Conservation (phyloP, 2,113 vertebrate genomes). For the Limnothrissa miodon region DNA sequence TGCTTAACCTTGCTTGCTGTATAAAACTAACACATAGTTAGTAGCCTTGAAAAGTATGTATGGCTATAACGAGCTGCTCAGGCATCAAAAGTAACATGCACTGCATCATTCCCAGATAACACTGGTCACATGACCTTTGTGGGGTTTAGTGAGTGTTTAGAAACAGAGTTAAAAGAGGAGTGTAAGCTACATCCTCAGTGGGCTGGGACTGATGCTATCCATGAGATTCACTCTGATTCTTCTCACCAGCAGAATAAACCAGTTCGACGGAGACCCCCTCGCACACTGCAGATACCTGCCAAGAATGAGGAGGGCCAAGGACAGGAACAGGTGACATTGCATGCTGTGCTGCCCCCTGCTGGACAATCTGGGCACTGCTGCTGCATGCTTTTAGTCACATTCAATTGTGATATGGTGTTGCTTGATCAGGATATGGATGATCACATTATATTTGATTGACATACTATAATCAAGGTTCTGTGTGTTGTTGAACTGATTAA, state of each 20-base stretch:
- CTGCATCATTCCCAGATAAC: no score
- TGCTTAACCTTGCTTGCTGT: no score
- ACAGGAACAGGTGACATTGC: conserved; percentile 40
- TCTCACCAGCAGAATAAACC: conserved; percentile 43
- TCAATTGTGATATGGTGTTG: background rate
- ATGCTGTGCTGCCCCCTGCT: background rate
- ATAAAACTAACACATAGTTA: no score
- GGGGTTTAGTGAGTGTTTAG: no score
- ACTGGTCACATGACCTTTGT: no score
- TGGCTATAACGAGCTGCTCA: background rate
- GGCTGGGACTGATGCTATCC: background rate
- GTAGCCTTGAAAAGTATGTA: no score
- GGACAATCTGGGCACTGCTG: background rate
- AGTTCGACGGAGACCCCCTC: conserved; percentile 44
- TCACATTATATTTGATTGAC: background rate
- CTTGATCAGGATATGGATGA: background rate
- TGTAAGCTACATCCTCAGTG: background rate
- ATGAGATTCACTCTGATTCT: conserved; percentile 10
- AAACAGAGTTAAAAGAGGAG: background rate
- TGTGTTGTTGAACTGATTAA: background rate
- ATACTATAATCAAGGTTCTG: background rate
- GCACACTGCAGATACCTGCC: conserved; percentile 30
- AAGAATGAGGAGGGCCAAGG: conserved; percentile 26
- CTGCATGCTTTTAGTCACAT: no score
- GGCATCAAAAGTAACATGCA: no score